Conservation (phyloP, 2,113 vertebrate genomes). For the Zeus faber region DNA sequence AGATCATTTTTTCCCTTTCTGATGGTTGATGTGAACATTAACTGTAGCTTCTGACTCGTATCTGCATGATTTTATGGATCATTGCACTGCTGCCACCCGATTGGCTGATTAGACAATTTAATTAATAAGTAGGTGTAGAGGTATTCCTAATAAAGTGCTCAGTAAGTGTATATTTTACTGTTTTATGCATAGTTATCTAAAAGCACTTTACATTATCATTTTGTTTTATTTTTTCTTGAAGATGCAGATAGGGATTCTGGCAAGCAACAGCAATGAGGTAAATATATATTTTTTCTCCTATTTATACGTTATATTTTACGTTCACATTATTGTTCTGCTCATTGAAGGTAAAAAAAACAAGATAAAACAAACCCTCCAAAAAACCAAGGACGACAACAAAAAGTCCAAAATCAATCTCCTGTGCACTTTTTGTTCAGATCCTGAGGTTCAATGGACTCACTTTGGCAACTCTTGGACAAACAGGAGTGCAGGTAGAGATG, state of each 20-base stretch:
- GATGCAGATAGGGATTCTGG: conserved; percentile 71
- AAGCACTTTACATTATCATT: conserved; percentile 14
- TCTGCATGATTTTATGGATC: no score
- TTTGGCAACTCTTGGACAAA: conserved; percentile 62
- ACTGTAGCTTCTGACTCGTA: no score
- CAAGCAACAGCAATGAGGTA: conserved; percentile 80
- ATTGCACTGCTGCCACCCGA: no score
- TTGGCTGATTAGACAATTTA: no score
- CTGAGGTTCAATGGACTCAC: conserved; percentile 68
- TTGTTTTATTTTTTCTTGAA: conserved; percentile 38
- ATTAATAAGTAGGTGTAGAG: no score
- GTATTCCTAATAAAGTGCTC: background rate
- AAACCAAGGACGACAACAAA: background rate
- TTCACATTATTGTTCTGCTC: background rate
- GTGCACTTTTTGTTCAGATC: conserved; percentile 49
- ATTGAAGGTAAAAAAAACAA: background rate
- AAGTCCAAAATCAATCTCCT: background rate
- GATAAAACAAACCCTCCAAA: background rate
- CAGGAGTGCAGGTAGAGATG: conserved; percentile 44
- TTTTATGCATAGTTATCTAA: background rate
- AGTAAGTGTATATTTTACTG: background rate
- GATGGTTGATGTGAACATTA: no score
- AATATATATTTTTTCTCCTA: conserved; percentile 1
- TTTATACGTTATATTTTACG: no score
- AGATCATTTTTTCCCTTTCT: no score